Conservation (phyloP, 1,140 invertebrate genomes). For the Helicoverpa armigera region DNA sequence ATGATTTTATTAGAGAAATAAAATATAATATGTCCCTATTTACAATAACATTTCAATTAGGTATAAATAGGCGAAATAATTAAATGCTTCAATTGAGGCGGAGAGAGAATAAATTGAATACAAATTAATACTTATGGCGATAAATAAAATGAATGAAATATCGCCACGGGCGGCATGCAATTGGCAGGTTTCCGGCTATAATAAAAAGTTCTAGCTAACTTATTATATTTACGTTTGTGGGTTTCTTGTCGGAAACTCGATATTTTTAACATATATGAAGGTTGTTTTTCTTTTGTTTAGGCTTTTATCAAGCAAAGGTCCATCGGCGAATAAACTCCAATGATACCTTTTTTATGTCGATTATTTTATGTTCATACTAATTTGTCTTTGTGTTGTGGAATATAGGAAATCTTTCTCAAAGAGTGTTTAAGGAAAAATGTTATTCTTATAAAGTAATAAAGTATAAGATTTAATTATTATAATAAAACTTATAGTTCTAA, state of each 20-base stretch:
- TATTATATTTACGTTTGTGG: background rate
- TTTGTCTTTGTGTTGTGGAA: too few relatives aligned
- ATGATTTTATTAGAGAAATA: background rate
- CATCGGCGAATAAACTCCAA: background rate
- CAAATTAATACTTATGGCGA: background rate
- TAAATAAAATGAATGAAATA: conserved; percentile 3
- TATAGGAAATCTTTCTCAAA: too few relatives aligned
- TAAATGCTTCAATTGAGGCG: background rate
- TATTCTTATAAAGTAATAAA: too few relatives aligned
- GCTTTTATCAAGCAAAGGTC: conserved; percentile 7
- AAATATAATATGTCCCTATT: background rate
- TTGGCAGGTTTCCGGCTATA: conserved; percentile 18
- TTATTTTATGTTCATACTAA: too few relatives aligned
- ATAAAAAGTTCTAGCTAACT: conserved; percentile 10
- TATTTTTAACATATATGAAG: conserved; percentile 14
- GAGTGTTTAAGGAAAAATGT: too few relatives aligned
- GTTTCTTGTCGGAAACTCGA: conserved; percentile 19
- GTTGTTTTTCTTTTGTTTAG: background rate
- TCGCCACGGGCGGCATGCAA: background rate
- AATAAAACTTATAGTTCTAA: too few relatives aligned
- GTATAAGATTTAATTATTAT: too few relatives aligned
- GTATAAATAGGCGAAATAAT: too few relatives aligned
- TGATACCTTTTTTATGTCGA: background rate
- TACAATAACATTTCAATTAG: too few relatives aligned
- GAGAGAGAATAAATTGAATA: background rate